Evolutionary conservation across 2,797 vertebrate species (phyloP).

Genomic region (Loris lydekkerianus): DNA sequence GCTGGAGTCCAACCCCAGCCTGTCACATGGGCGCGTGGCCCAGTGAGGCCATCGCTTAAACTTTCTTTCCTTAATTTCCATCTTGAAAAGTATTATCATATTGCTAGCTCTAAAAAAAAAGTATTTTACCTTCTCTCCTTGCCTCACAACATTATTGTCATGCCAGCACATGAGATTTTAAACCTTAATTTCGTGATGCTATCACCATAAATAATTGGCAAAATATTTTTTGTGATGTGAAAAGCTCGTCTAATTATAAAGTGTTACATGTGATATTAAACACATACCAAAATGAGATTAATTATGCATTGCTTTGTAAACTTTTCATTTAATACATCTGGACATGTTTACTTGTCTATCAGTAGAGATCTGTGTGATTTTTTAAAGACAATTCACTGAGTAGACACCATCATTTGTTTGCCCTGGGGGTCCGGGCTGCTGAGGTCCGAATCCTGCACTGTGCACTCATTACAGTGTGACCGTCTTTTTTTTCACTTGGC

Average conservation of each 20-base stretch:
- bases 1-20: background rate
- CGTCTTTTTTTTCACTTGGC: background rate
- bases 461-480: background rate
- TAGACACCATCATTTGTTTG: background rate
- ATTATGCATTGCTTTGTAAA: too few species aligned
- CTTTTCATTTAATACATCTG: background rate
- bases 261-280: background rate
- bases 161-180: background rate
- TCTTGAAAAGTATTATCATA: background rate
- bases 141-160: background rate
- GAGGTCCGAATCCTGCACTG: too few species aligned
- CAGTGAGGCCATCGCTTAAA: background rate
- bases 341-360: background rate
- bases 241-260: background rate
- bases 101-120: background rate
- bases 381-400: background rate
- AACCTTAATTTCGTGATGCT: background rate
- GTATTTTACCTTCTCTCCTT: background rate
- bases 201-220: background rate
- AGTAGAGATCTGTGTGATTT: background rate
- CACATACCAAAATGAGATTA: background rate
- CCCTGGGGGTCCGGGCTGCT: background rate
- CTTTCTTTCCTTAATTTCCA: background rate
- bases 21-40: accelerated
- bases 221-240: slow-evolving; percentile 17